A percentile compares a stretch with the other conserved stretches of the same genome.
phyloP scores from a whole-genome alignment of 1,140 invertebrate species.

The Calosoma granatense region DNA sequence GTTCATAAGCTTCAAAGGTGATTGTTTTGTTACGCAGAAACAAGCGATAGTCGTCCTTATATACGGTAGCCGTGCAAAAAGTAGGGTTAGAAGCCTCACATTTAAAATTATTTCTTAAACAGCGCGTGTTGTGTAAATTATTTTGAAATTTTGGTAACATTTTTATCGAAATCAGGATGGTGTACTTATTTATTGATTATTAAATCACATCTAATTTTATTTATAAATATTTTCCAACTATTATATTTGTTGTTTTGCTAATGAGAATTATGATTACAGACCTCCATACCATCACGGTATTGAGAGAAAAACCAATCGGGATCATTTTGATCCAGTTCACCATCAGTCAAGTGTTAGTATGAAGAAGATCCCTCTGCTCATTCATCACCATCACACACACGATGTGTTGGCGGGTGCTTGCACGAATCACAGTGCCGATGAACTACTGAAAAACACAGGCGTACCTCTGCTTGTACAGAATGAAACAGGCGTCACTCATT shows the following conservation, averaged over 20 bases:
- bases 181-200: too few species aligned
- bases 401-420: background rate
- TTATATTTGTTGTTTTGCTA: background rate
- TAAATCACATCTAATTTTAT: too few species aligned
- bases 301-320: background rate
- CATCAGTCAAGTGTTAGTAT: background rate
- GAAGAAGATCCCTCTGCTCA: background rate
- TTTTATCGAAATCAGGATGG: too few species aligned
- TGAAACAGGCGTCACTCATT: conserved; percentile 10
- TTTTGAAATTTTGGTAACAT: too few species aligned
- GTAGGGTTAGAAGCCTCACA: too few species aligned
- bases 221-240: background rate
- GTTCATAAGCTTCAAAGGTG: background rate
- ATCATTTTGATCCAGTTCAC: background rate
- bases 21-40: too few species aligned
- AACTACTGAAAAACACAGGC: conserved; percentile 13
- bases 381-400: background rate
- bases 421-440: conserved; percentile 10
- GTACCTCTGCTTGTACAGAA: conserved; percentile 21
- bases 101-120: background rate
- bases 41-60: too few species aligned
- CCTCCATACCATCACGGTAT: background rate
- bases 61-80: too few species aligned
- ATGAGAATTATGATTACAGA: background rate
- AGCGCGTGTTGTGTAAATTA: too few species aligned